Percentiles rank a stretch among this genome's conserved stretches.
These are phyloP conservation scores for Vultur gryphus DNA, from an alignment of 2,797 vertebrate species.

Conservation along the genomic window DNA sequence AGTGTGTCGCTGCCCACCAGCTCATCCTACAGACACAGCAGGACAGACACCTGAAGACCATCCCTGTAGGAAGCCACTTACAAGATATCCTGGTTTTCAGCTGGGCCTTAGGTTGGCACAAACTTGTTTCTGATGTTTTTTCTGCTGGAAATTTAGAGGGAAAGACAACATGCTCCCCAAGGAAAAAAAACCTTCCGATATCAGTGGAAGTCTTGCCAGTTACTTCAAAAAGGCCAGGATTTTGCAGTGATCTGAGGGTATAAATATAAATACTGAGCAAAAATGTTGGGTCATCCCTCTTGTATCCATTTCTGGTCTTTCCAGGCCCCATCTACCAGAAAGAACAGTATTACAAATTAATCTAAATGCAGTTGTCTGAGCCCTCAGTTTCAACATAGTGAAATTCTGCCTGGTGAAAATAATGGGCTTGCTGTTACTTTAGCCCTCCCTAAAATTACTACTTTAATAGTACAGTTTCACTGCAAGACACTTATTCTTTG, in stretches of 20 bases:
- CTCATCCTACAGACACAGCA: not conserved
- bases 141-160: not conserved
- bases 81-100: not conserved
- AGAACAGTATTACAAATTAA: not conserved
- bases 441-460: not conserved
- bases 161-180: not conserved
- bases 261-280: not conserved
- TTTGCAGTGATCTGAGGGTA: not conserved
- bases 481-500: not conserved
- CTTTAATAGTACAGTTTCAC: not conserved
- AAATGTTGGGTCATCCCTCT: not conserved
- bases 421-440: not conserved
- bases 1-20: rapidly evolving
- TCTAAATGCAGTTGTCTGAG: not conserved
- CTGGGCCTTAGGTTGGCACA: not conserved
- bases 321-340: not conserved
- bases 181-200: not conserved
- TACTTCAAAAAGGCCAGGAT: not conserved
- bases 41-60: not conserved
- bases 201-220: not conserved
- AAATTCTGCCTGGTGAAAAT: not conserved
- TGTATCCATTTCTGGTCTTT: not conserved
- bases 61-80: not conserved
- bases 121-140: not conserved
- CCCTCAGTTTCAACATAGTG: not conserved